Percentiles rank a stretch among this genome's conserved stretches.
These are phyloP conservation scores for Hystrix cristata DNA, from an alignment of 2,113 vertebrate genomes.

Conservation along the genomic window DNA sequence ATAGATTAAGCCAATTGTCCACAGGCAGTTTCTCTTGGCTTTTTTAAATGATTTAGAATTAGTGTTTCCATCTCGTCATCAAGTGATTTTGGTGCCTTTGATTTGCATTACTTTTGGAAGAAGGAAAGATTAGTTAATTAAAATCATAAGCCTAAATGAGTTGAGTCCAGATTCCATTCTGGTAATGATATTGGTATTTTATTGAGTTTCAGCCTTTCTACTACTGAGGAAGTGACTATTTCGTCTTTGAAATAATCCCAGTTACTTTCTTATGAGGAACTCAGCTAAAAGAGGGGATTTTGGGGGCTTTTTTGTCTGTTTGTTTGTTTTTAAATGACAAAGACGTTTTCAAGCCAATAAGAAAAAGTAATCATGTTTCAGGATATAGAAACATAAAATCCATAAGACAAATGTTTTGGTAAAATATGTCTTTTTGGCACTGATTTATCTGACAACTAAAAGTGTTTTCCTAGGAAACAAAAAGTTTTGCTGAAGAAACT, in stretches of 20 bases:
- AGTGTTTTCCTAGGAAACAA: constrained; percentile 48
- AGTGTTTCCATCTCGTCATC: constrained; percentile 23
- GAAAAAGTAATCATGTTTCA: constrained; percentile 50
- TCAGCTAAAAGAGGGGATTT: background rate
- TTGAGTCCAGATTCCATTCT: background rate
- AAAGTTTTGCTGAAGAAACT: constrained; percentile 41
- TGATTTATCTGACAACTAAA: constrained; percentile 52
- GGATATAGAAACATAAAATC: constrained; percentile 69
- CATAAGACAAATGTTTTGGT: constrained; percentile 69
- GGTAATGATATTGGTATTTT: background rate
- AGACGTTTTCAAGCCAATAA: constrained; percentile 11
- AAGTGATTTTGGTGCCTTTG: background rate
- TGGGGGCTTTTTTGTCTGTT: background rate
- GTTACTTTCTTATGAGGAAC: constrained; percentile 1
- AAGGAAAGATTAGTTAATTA: constrained; percentile 33
- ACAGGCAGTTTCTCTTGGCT: constrained; percentile 50
- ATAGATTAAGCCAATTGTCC: constrained; percentile 59
- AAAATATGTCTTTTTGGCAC: constrained; percentile 57
- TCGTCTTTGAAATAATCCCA: constrained; percentile 35
- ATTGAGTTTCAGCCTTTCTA: background rate
- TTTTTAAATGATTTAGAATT: constrained; percentile 56
- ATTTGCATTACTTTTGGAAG: constrained; percentile 27
- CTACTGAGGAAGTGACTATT: background rate
- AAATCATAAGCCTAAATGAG: constrained; percentile 41
- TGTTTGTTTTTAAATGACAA: constrained; percentile 51